Percentiles rank a stretch among this genome's conserved stretches.
Conservation (phyloP, 2,888 invertebrate genomes). For the Microctonus hyperodae region DNA sequence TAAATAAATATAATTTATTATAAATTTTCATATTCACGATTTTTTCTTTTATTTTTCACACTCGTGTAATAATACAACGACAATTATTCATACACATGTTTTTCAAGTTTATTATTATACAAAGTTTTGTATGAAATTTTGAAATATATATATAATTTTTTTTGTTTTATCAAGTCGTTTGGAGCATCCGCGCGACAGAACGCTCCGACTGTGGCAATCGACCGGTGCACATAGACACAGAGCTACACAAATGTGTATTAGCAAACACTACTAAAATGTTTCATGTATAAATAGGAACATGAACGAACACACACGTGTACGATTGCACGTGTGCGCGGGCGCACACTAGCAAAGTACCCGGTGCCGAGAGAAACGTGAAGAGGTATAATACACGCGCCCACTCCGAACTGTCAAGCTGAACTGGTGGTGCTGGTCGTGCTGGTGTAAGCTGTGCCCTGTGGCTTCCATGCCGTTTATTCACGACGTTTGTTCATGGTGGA, state of each 20-base stretch:
- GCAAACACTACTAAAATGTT: background rate
- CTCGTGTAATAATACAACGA: no score
- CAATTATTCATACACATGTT: no score
- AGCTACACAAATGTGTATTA: slow-evolving; percentile 18
- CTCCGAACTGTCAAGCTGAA: slow-evolving; percentile 13
- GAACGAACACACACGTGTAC: background rate
- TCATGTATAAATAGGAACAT: background rate
- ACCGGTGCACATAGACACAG: slow-evolving; percentile 42
- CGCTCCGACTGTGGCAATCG: slow-evolving; percentile 33
- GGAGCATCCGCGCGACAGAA: background rate
- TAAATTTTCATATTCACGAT: no score
- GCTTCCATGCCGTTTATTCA: background rate
- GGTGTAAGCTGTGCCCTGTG: slow-evolving; percentile 6
- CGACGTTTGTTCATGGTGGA: no score
- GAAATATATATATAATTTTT: no score
- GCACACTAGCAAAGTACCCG: slow-evolving; percentile 3
- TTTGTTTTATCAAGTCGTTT: slow-evolving; percentile 25
- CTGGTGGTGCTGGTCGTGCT: background rate
- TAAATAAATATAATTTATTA: no score
- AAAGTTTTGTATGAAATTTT: no score
- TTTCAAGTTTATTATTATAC: no score
- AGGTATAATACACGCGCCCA: slow-evolving; percentile 12
- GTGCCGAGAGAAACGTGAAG: background rate
- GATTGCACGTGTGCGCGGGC: slow-evolving; percentile 7
- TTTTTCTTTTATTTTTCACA: no score